A percentile compares a stretch with the other conserved stretches of the same genome.
Evolutionary conservation across 30 jellyfish, hydroid and myxozoan genomes (phyloP).

Genomic region (Aurelia sp.): DNA sequence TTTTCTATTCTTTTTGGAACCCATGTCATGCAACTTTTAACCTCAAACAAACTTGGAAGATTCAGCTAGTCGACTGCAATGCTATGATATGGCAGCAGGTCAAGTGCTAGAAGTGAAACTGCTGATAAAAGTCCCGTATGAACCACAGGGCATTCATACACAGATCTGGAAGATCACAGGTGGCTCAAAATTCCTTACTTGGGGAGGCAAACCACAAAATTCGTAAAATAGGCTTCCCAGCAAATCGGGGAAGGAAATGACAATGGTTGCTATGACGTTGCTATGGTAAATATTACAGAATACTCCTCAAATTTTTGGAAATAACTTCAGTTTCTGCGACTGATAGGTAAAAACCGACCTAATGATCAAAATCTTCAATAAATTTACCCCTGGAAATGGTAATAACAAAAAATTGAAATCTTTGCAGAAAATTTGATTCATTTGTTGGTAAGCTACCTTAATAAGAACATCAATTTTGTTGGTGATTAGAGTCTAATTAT

Average conservation of each 20-base stretch:
- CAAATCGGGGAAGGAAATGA: slow-evolving; percentile 1
- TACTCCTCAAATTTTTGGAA: not conserved
- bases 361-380: slow-evolving; percentile 1
- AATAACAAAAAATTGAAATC: not conserved
- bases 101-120: not conserved
- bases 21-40: not conserved
- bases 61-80: not conserved
- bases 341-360: not conserved
- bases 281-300: not conserved
- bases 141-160: slow-evolving; percentile 7
- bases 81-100: not conserved
- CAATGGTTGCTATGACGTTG: slow-evolving; percentile 15
- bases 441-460: not conserved
- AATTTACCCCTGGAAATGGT: not conserved
- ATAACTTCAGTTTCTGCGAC: not conserved
- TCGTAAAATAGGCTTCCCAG: not conserved
- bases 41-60: not conserved
- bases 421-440: slow-evolving; percentile 4
- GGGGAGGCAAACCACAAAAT: not conserved
- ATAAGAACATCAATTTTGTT: no score
- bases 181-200: not conserved
- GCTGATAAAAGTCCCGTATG: not conserved
- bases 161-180: slow-evolving; percentile 9
- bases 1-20: slow-evolving; percentile 11
- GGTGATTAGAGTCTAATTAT: no score